A percentile compares a stretch with the other conserved stretches of the same genome.
Conservation (phyloP, 1,140 invertebrate genomes). For the Drosophila sturtevanti region DNA sequence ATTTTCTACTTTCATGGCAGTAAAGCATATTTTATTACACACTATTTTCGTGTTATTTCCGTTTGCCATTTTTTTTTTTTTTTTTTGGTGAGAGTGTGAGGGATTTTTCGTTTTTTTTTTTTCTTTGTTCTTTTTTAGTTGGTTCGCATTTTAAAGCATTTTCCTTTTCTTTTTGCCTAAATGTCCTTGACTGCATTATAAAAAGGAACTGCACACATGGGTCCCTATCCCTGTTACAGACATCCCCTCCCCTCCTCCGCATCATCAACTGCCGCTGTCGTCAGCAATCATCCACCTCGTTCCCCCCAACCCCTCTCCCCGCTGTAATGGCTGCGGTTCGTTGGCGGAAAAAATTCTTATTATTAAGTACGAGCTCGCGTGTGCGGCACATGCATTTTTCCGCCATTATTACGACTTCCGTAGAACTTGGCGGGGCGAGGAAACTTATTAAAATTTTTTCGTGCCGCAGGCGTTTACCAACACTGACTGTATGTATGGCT, state of each 20-base stretch:
- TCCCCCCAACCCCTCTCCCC: slow-evolving; percentile 7
- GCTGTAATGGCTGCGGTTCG: slow-evolving; percentile 39
- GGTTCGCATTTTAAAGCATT: slow-evolving; percentile 55
- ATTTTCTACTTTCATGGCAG: slow-evolving; percentile 13
- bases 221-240: slow-evolving; percentile 1
- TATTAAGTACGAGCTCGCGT: slow-evolving; percentile 61
- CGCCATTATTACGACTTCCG: slow-evolving; percentile 52
- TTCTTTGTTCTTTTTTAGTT: not conserved
- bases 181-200: slow-evolving; percentile 69
- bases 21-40: slow-evolving; percentile 68
- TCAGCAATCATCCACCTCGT: not conserved
- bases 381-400: slow-evolving; percentile 62
- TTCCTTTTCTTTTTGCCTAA: slow-evolving; percentile 33
- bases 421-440: slow-evolving; percentile 24
- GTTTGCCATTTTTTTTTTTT: slow-evolving; percentile 63
- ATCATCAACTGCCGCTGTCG: too few relatives aligned
- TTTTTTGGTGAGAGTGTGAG: too few relatives aligned
- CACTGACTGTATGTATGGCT: slow-evolving; percentile 21
- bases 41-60: slow-evolving; percentile 74
- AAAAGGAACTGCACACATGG: slow-evolving; percentile 31
- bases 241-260: slow-evolving; percentile 5
- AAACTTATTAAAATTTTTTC: slow-evolving; percentile 67
- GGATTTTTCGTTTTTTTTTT: slow-evolving; percentile 15
- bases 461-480: slow-evolving; percentile 31
- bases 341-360: slow-evolving; percentile 46